A percentile compares a stretch with the other conserved stretches of the same genome.
phyloP scores from a whole-genome alignment of 92 coral and sea anemone species.

The Palythoa grandiflora region DNA sequence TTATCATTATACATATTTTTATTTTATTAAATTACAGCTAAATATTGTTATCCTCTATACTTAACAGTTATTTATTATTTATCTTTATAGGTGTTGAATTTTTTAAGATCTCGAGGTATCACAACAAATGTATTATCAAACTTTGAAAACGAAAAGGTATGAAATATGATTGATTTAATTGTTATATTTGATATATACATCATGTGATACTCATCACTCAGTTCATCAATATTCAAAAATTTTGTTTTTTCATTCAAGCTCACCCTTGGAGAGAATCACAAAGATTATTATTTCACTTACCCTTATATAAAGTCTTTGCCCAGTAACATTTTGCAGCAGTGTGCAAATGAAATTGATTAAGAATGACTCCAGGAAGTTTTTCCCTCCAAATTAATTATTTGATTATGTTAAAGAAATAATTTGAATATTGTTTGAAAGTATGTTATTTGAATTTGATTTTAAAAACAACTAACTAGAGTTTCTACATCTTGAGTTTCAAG shows the following conservation, averaged over 20 bases:
- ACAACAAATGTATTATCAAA: too few relatives aligned
- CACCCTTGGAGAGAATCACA: not conserved
- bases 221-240: not conserved
- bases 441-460: not conserved
- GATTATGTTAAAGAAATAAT: not conserved
- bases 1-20: too few relatives aligned
- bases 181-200: not conserved
- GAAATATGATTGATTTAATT: not conserved
- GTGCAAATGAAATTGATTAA: not conserved
- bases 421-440: not conserved
- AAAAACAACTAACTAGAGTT: not conserved
- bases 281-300: too few relatives aligned
- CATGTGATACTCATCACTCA: not conserved
- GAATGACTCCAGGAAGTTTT: not conserved
- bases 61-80: too few relatives aligned
- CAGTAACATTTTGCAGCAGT: too few relatives aligned
- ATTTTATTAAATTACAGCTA: too few relatives aligned
- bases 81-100: too few relatives aligned
- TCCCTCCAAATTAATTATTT: not conserved
- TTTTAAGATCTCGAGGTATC: too few relatives aligned
- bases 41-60: too few relatives aligned
- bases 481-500: not conserved
- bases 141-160: not conserved
- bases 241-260: too few relatives aligned
- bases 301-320: too few relatives aligned